phyloP scores from a whole-genome alignment of 1,140 invertebrate genomes.

The Plectus sambesii region DNA sequence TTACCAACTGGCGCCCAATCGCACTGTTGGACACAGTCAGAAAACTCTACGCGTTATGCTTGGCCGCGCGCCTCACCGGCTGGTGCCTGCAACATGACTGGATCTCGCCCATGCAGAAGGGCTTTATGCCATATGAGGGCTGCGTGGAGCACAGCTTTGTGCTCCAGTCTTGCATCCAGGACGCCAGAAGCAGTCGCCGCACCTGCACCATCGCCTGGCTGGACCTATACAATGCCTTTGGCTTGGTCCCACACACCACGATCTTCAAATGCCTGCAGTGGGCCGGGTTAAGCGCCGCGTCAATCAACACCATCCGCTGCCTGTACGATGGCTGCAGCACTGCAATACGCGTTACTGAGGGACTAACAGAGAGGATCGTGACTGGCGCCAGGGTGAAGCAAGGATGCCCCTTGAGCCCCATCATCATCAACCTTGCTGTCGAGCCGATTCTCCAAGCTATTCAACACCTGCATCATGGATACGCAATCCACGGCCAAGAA shows the following conservation, averaged over 20 bases:
- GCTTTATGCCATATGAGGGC: slow-evolving; percentile 42
- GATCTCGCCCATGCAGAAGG: slow-evolving; percentile 34
- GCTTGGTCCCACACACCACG: slow-evolving; percentile 35
- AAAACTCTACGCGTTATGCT: slow-evolving; percentile 4
- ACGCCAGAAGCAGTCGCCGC: too few relatives aligned
- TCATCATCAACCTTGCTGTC: slow-evolving; percentile 47
- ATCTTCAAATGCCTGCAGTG: slow-evolving; percentile 17
- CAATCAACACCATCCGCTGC: background rate
- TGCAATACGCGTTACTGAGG: slow-evolving; percentile 1
- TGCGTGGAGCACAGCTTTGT: slow-evolving; percentile 46
- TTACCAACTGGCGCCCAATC: too few relatives aligned
- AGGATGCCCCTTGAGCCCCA: slow-evolving; percentile 46
- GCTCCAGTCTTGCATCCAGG: slow-evolving; percentile 29
- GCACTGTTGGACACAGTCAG: background rate
- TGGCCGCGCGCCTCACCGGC: slow-evolving; percentile 16
- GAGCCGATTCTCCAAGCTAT: slow-evolving; percentile 31
- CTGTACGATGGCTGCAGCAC: background rate
- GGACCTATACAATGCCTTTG: slow-evolving; percentile 42
- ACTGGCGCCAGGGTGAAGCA: slow-evolving; percentile 44
- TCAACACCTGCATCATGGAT: background rate
- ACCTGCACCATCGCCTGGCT: slow-evolving; percentile 20
- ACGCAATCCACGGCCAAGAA: background rate
- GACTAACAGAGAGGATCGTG: slow-evolving; percentile 33
- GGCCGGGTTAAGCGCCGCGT: slow-evolving; percentile 8
- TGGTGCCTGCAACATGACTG: slow-evolving; percentile 9